Base-by-base conservation (phyloP, 2,888 invertebrate species). In the Pristionchus mayeri region DNA sequence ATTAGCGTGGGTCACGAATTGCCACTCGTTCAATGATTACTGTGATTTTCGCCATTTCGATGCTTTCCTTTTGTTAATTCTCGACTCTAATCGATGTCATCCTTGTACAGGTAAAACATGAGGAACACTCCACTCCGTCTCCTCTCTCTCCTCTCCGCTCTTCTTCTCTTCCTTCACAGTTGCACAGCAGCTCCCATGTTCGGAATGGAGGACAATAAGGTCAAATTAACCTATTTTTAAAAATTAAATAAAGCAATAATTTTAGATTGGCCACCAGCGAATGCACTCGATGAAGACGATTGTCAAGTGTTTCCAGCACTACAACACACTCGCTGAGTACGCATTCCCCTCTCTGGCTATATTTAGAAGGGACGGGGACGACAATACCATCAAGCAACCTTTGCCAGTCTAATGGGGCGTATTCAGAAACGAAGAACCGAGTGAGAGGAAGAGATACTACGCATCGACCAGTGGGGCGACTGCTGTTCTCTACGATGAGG, bases 401-500 rank as follows among this genome's bases (percentile, higher is more conserved):
- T 30, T 63, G 34, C 3, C 1, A 2, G 3, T 2, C 63, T 2
- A 37, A 4, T 67, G 4, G 21, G 1, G 13, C 1, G 30, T 18
- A 4, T 71, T 40, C 71, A 71, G 71, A 30, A 9, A 24, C 11
- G 3, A 24, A 24, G 71, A 71, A 24, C 71, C 71, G 13, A 71
- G 71, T 18, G 71, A 71, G 76, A 54, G 80, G 27, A 80, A 80
- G 40, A 9, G 44, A n/a, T 57, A 57, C 40, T 82, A 82, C 34
- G 82, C 82, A 27, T 27, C 82, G 24, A 67, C 82, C 0, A 48
- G 48, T 30, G 82, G 82, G 0, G 67, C 63, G 2, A 67, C 4
- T 30, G 82, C 82, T 0, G 67, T 63, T 2, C 34, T 82, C 11
- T 82, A 82, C 21, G 82, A 82, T 50, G 67, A 82, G 34, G 82